Base-by-base conservation (phyloP, 2,888 invertebrate genomes). In the Exephanes ischioxanthus region DNA sequence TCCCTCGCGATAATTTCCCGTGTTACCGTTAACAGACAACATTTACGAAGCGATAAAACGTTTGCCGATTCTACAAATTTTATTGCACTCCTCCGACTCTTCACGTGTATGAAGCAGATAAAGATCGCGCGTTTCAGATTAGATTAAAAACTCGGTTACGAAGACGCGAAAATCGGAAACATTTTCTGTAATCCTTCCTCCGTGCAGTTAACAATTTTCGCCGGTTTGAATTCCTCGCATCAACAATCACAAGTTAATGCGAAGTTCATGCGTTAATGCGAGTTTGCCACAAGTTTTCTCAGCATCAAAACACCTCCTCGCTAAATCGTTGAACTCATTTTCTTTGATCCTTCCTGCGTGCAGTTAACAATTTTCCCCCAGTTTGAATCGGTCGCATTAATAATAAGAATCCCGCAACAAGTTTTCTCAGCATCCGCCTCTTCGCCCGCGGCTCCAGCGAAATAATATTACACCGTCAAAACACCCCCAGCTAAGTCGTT, bases 71-170 rank as follows among this genome's bases (percentile, higher is more conserved):
- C n/a, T 33, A 16, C 30, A 11, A 63, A 6, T 63, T 63, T 33
- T n/a, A 63, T 63, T 63, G 3, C 30, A 16, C n/a, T 37, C 6
- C n/a, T 37, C 37, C 5, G 33, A n/a, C 16, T 63, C 63, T 5
- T 6, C n/a, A n/a, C 11, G 26, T 11, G 7, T 1, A 2, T 19
- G 1, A n/a, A 2, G 33, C 48, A 30, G 30, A 63, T 51, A 75
- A 26, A 61, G 61, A 75, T 63, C 63, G 48, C 33, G n/a, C 19
- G 63, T 75, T 66, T 5, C 16, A 51, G 63, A 80, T 84, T 77
- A 80, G 80, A 80, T 84, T 68, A 37, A 37, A 51, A 37, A 63
- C 11, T 63, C 61, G 19, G 2, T 16, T 22, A 14, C 68, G 45
- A 48, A 45, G n/a, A 58, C 58, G 14, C 61, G 61, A 48, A 61